Base-by-base conservation (phyloP, 2,113 vertebrate species). In the Mesocricetus auratus region DNA sequence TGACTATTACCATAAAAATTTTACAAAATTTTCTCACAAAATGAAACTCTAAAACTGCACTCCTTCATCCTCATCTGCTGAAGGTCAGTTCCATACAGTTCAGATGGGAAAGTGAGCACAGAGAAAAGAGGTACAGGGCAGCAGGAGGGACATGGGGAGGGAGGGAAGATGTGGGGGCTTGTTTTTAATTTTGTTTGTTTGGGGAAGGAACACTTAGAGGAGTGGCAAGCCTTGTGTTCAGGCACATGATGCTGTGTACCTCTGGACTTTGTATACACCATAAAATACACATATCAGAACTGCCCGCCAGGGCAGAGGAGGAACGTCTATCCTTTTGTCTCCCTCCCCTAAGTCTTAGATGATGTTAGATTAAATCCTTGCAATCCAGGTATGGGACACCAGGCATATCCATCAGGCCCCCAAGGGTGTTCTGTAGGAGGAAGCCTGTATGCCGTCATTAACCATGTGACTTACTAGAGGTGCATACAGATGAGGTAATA, bases 21-120 rank as follows among this genome's bases (percentile, higher is more conserved):
- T 89, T 75, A 82, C 82, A 60, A 58, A 26, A 83, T n/a, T 91
- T 64, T 95, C 31, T 29, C 36, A n/a, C 68, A 69, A 69, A 69
- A 69, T 19, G 68, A 69, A 69, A 56, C 13, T 26, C 21, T 47
- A 77, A 71, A n/a, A 82, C 1, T 73, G 85, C 92, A 86, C 75
- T 47, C 29, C 29, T 93, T 12, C 33, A 53, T 3, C 36, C 36
- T 89, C 5, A 33, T 33, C 39, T 53, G 2, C 86, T 5, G 7
- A 90, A 94, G 36, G 39, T 87, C 2, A 6, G 58, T 7, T 45
- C 19, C 15, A 10, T 17, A 33, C 5, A 15, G 69, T 24, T 81
- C 33, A 85, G 31, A 64, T 89, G 71, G 56, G 36, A 90, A 58
- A 45, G 15, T 1, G 13, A 74, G n/a, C 53, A 47, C 74, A 47